Base-by-base conservation (phyloP, 1,140 invertebrate species). In the Apis cerana region DNA sequence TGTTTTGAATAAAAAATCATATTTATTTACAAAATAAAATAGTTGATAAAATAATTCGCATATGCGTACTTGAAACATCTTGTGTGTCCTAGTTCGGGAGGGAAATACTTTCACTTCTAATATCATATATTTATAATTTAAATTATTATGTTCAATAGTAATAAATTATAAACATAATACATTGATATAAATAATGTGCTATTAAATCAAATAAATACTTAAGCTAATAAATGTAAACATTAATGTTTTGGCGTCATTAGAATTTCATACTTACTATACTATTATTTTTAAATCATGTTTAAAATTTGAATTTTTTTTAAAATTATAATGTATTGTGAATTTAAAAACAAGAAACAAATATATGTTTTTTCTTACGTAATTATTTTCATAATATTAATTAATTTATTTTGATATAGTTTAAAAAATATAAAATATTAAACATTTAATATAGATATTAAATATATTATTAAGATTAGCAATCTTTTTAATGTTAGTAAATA, bases 171-270 rank as follows among this genome's bases (percentile, higher is more conserved):
- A 27, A 9, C 54, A 48, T 19, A n/a, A 19, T 27, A 33, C 19
- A 56, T n/a, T 50, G 27, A 43, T 59, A 15, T 11, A 54, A 8
- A 4, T 13, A 19, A 43, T 4, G 19, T 21, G 52, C 59, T 48
- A 15, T 2, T 8, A 33, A 33, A 52, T 21, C 2, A n/a, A 43
- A 43, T 13, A 15, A 76, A 67, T 43, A 8, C 10, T 9, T 10
- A 15, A 48, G 19, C 8, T 12, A 11, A 17, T n/a, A 54, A 82
- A 61, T 75, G 64, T 82, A 82, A 82, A 82, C 72, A 76, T 12
- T 10, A 76, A 61, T 69, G 21, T 76, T 76, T 75, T 13, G 19
- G 13, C 11, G 7, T 82, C 43, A 61, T 33, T 23, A 54, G 1
- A 23, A 61, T 75, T 61, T 50, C 19, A 23, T 19, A 15, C 10